Percentiles rank a stretch among this genome's conserved stretches.
Evolutionary conservation across 1,140 invertebrate species (phyloP).

Genomic region (Watersipora subatra): DNA sequence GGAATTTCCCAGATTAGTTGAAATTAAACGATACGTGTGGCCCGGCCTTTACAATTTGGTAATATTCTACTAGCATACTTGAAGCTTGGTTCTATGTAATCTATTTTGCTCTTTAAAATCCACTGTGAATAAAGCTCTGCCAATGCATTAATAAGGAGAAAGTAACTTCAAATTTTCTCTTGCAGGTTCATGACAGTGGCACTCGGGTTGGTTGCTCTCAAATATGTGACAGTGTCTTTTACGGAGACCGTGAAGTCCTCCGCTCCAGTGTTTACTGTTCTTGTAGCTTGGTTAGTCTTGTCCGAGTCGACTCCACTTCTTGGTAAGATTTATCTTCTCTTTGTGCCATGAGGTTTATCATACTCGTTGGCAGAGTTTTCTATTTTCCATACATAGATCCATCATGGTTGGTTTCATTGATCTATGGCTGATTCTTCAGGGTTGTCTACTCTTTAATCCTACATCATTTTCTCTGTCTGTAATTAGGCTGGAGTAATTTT

Average conservation of each 20-base stretch:
- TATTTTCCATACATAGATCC: no score
- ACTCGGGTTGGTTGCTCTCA: conserved; percentile 61
- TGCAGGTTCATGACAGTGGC: conserved; percentile 58
- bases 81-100: not conserved
- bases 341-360: no score
- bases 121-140: not conserved
- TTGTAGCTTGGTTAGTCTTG: conserved; percentile 56
- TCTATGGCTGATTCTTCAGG: no score
- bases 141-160: no score
- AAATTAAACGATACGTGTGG: not conserved
- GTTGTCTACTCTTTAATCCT: no score
- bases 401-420: no score
- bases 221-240: conserved; percentile 72
- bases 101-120: not conserved
- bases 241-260: conserved; percentile 76
- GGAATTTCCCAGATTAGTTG: not conserved
- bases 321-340: no score
- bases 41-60: not conserved
- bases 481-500: no score
- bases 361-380: no score
- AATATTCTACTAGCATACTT: not conserved
- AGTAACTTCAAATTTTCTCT: conserved; percentile 9
- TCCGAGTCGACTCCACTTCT: not conserved
- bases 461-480: no score
- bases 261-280: conserved; percentile 66